Evolutionary conservation across 2,113 vertebrate genomes (phyloP), one percentile per base, ranked within the genome.

Genomic region (Mus pahari): DNA sequence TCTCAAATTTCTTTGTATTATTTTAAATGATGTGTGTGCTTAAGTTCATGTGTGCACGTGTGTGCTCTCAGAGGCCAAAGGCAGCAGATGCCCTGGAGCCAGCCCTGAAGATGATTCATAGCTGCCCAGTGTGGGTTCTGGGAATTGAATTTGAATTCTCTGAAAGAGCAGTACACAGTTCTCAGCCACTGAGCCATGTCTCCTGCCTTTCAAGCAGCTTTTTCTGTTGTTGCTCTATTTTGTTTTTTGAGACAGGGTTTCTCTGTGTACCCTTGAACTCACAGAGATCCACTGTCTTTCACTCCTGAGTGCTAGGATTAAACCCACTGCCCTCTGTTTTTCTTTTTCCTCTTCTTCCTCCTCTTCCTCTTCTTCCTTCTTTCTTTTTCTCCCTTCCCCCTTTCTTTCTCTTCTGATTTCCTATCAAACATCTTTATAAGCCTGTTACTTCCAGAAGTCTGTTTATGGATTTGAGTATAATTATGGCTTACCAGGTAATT

Each of bases 401-500:
- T 60, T 60, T 60, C 17, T 26, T 8, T 31, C 26, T 50, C 7
- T 78, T 33, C 33, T 78, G 31, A 6, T 53, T 53, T 53, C 55
- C n/a, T 79, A 19, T 20, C 19, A 82, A 77, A 48, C 82, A 89
- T 81, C 22, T 66, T 90, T 88, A 66, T 70, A 94, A 92, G 81
- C 42, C 78, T 94, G 58, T 31, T 86, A 77, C 42, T 92, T 94
- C 3, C 79, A 45, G 50, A 92, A 77, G 10, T 95, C 87, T 97
- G 7, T 78, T 86, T 84, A 42, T 64, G 92, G 82, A 62, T 33
- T 78, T 90, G 28, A 53, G 48, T 91, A 3, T 89, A 73, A 71
- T 62, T 75, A 87, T 53, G 42, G 9, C 39, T 50, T 50, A 48
- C 2, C 39, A 58, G 64, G 39, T 81, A 71, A 48, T 86, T 78